Conservation (phyloP, 1,140 invertebrate genomes). For the Himalopsyche phryganea region DNA sequence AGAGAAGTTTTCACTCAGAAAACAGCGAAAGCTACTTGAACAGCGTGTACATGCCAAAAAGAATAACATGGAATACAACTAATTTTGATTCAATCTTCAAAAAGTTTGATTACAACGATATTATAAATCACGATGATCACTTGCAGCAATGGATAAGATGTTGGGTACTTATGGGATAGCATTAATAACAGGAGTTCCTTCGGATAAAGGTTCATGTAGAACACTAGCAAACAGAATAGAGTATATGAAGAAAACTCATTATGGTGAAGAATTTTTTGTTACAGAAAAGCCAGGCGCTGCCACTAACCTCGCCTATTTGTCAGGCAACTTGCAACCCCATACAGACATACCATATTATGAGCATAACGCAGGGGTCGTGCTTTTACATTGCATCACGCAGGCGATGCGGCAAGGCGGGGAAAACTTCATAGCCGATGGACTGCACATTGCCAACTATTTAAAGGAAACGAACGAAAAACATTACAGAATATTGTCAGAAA, state of each 20-base stretch:
- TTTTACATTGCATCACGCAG: conserved; percentile 66
- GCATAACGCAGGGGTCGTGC: conserved; percentile 64
- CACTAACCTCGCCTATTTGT: conserved; percentile 66
- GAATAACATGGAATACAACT: conserved; percentile 52
- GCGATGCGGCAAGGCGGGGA: conserved; percentile 58
- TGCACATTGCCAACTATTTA: conserved; percentile 57
- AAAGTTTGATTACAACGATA: conserved; percentile 52
- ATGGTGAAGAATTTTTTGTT: conserved; percentile 66
- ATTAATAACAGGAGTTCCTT: conserved; percentile 54
- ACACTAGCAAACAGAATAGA: conserved; percentile 57
- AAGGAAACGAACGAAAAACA: conserved; percentile 49
- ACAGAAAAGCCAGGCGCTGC: conserved; percentile 60
- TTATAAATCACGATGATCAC: conserved; percentile 48
- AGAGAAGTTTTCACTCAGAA: conserved; percentile 53
- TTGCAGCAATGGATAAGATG: conserved; percentile 57
- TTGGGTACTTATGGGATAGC: conserved; percentile 59
- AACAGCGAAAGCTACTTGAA: conserved; percentile 47
- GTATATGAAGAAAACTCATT: conserved; percentile 64
- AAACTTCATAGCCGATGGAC: conserved; percentile 60
- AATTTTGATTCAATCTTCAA: conserved; percentile 51
- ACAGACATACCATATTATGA: conserved; percentile 70
- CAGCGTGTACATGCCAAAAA: conserved; percentile 50
- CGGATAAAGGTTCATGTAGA: conserved; percentile 52
- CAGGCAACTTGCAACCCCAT: conserved; percentile 61
- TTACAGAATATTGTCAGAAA: conserved; percentile 54